Evolutionary conservation across 2,797 vertebrate genomes (phyloP).

Genomic region (Hydrophis major): DNA sequence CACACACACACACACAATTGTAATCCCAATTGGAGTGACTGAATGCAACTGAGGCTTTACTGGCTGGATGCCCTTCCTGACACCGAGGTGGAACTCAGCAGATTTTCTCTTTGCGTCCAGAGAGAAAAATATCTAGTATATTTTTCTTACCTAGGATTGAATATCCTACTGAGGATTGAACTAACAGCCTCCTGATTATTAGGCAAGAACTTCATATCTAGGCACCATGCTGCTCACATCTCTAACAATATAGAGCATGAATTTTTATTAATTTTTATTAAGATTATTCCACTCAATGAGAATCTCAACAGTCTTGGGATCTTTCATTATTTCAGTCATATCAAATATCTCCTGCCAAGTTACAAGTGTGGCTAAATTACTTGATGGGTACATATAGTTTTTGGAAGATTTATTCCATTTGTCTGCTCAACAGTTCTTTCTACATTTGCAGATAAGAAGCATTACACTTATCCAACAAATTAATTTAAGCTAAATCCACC

Average conservation of each 20-base stretch:
- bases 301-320: not conserved
- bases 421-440: not conserved
- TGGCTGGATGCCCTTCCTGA: not conserved
- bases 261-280: not conserved
- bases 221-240: not conserved
- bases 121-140: not conserved
- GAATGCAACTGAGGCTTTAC: not conserved
- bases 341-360: not conserved
- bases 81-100: not conserved
- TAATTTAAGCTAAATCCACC: not conserved
- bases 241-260: not conserved
- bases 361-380: not conserved
- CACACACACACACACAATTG: too few relatives aligned
- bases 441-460: not conserved
- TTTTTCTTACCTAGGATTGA: not conserved
- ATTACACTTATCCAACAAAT: not conserved
- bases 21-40: not conserved
- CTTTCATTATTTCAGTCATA: not conserved
- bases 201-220: not conserved
- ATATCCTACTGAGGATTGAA: not conserved
- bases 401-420: not conserved
- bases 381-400: not conserved
- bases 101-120: not conserved
- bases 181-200: not conserved
- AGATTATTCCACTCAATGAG: not conserved